Evolutionary conservation across 2,113 vertebrate genomes (phyloP).

Genomic region (Antechinus flavipes): DNA sequence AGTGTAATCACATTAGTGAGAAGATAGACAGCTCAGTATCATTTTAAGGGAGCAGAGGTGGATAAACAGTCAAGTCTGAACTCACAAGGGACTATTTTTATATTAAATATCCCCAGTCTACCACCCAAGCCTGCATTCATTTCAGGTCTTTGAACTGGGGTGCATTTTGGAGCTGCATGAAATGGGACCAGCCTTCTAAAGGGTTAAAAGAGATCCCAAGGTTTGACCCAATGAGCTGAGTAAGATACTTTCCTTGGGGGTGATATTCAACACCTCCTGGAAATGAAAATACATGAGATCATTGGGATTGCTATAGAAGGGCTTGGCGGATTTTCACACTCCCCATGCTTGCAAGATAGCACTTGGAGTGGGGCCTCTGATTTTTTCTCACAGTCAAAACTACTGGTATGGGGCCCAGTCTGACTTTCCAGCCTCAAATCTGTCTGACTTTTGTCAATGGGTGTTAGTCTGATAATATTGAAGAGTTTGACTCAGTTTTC

Average conservation of each 20-base stretch:
- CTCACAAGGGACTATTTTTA: background rate
- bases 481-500: background rate
- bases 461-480: background rate
- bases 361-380: conserved; percentile 64
- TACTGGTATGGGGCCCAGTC: background rate
- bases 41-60: background rate
- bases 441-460: background rate
- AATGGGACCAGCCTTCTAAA: conserved; percentile 16
- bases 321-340: conserved; percentile 49
- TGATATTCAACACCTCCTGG: conserved; percentile 54
- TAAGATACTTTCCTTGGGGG: conserved; percentile 45
- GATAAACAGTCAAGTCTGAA: background rate
- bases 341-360: conserved; percentile 43
- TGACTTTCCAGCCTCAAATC: background rate
- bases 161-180: background rate
- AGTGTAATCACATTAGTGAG: background rate
- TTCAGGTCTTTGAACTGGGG: background rate
- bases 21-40: background rate
- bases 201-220: conserved; percentile 60
- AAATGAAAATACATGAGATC: conserved; percentile 51
- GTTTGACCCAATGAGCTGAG: conserved; percentile 51
- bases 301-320: conserved; percentile 35
- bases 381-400: conserved; percentile 49
- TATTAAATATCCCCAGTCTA: background rate
- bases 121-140: background rate